Base-by-base conservation (phyloP, 2,888 invertebrate species). In the Caenorhabditis sp. region DNA sequence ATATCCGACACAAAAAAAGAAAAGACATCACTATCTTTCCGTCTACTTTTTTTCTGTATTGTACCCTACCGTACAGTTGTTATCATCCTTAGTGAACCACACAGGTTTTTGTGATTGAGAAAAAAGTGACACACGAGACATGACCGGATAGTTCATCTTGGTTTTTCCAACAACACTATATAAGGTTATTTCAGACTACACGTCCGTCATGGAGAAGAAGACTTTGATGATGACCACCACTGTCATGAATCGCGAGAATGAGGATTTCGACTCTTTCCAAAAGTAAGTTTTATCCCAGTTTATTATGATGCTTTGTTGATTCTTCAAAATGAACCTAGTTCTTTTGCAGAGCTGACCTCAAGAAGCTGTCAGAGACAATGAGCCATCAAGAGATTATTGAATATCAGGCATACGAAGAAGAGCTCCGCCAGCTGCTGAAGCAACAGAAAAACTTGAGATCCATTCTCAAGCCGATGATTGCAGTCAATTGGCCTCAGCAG, bases 381-480 rank as follows among this genome's bases (percentile, higher is more conserved):
- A 72, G 20, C 8, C 69, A 61, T 18, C 68, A 74, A 20, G 86
- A 86, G 28, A 40, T 84, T 28, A 68, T 60, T 15, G 70, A 84
- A 11, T 79, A 80, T 32, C 53, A 74, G 11, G 83, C 74, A 8
- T 65, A 79, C 18, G 84, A 87, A 32, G 68, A 85, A 47, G 87
- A 87, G 44, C 77, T 83, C 22, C 64, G 83, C 15, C 87, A 87
- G 60, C 69, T 87, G n/a, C 58, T 83, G n/a, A 80, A 67, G 26
- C 87, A 87, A 51, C 85, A 83, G 78, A 82, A 82, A 35, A 87
- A 87, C 53, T 70, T 87, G 8, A 61, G 84, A 20, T 50, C 72
- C 8, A 83, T 87, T 44, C 71, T 87, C 28, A 79, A 85, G n/a
- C 83, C 84, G 8, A 77, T 84, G 61, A 71, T 77, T 20, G 65